Evolutionary conservation across 2,113 vertebrate species (phyloP).

Genomic region (Gopherus evgoodei): DNA sequence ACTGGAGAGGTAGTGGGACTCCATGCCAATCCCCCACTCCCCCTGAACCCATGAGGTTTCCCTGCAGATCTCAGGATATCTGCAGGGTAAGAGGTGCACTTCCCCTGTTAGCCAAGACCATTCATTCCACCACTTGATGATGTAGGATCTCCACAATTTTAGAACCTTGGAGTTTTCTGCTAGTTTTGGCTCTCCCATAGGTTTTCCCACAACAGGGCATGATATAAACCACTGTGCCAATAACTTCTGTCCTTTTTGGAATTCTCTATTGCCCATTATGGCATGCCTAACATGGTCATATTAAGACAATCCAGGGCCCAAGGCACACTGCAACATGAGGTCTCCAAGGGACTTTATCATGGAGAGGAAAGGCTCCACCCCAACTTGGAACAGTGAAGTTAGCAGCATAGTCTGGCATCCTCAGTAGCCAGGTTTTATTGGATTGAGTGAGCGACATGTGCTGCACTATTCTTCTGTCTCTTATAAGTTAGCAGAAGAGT

Average conservation of each 20-base stretch:
- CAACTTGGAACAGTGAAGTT: too few relatives aligned
- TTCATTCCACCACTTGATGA: background rate
- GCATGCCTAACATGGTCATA: background rate
- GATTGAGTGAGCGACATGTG: background rate
- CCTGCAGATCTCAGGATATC: background rate
- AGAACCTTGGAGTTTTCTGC: too few relatives aligned
- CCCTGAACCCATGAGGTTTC: background rate
- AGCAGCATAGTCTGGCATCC: background rate
- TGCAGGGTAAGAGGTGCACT: background rate
- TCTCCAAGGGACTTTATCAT: background rate
- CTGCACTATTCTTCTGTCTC: background rate
- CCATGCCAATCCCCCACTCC: background rate
- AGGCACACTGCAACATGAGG: background rate
- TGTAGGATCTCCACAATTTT: background rate
- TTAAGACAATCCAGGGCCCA: background rate
- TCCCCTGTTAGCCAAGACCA: background rate
- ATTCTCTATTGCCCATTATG: background rate
- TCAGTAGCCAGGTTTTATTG: background rate
- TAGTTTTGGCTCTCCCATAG: too few relatives aligned
- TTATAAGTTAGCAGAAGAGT: background rate
- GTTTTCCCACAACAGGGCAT: background rate
- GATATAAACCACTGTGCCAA: background rate
- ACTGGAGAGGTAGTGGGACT: background rate
- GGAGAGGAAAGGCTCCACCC: background rate
- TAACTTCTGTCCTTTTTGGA: background rate